Conservation (phyloP, 2,888 invertebrate species). For the Ectropis crepuscularia region DNA sequence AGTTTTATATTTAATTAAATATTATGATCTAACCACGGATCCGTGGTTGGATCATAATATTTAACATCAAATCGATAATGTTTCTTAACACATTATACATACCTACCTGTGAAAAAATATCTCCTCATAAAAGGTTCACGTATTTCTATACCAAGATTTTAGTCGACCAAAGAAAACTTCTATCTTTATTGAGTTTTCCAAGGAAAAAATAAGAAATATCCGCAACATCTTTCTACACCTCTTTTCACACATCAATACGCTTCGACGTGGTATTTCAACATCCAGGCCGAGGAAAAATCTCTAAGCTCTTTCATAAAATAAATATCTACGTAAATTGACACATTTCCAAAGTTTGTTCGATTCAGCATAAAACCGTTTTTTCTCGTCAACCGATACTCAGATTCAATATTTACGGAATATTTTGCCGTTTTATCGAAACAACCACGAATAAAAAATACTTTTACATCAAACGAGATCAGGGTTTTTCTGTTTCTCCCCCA, state of each 20-base stretch:
- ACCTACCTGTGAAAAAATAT: not conserved
- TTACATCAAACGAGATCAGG: constrained; percentile 47
- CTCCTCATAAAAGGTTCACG: too few species aligned
- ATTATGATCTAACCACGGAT: too few species aligned
- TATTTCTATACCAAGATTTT: too few species aligned
- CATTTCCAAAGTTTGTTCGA: constrained; percentile 5
- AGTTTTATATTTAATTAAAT: too few species aligned
- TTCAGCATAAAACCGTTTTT: constrained; percentile 12
- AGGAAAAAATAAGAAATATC: not conserved
- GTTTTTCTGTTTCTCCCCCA: constrained; percentile 41
- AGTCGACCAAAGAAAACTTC: too few species aligned
- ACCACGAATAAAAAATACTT: constrained; percentile 38
- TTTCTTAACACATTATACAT: too few species aligned
- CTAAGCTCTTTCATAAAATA: not conserved
- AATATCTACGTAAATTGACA: not conserved
- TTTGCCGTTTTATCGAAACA: constrained; percentile 19
- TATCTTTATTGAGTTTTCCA: not conserved
- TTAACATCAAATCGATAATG: too few species aligned
- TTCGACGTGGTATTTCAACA: not conserved
- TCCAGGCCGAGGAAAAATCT: not conserved
- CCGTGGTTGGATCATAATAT: too few species aligned
- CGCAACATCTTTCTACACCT: not conserved
- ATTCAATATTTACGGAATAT: constrained; percentile 33
- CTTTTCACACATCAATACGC: not conserved
- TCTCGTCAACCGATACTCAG: constrained; percentile 12